phyloP scores from a whole-genome alignment of 1,140 invertebrate genomes.

The Heliconius congener region DNA sequence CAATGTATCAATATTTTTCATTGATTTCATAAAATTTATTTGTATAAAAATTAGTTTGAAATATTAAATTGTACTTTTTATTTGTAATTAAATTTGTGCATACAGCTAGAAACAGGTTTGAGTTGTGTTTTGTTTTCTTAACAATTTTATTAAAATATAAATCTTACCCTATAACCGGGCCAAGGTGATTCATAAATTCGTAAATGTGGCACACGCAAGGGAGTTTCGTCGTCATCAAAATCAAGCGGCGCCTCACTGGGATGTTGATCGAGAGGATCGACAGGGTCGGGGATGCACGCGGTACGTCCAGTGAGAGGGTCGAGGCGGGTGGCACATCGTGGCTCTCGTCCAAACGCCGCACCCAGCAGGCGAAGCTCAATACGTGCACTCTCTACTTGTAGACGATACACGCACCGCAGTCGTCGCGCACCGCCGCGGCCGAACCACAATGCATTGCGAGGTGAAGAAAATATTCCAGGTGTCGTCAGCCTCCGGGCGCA shows the following conservation, averaged over 20 bases:
- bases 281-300: constrained; percentile 51
- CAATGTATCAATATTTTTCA: too few relatives aligned
- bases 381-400: constrained; percentile 85
- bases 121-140: too few relatives aligned
- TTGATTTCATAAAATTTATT: too few relatives aligned
- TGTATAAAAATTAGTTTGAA: too few relatives aligned
- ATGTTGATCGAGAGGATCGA: constrained; percentile 44
- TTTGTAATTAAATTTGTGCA: too few relatives aligned
- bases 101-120: too few relatives aligned
- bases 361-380: constrained; percentile 80
- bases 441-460: constrained; percentile 87
- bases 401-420: constrained; percentile 88
- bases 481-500: constrained; percentile 71
- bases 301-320: constrained; percentile 87
- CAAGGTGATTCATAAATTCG: constrained; percentile 67
- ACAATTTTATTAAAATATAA: not conserved
- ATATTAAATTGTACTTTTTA: too few relatives aligned
- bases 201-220: constrained; percentile 61
- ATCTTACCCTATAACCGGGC: constrained; percentile 65
- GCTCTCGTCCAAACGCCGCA: constrained; percentile 65
- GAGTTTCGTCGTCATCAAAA: constrained; percentile 58
- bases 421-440: constrained; percentile 88
- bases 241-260: constrained; percentile 47
- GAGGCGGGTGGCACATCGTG: constrained; percentile 84
- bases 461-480: constrained; percentile 85